These are phyloP conservation scores for Pseudomyrmex cubaensis DNA, from an alignment of 1,140 invertebrate genomes.

Conservation along the genomic window DNA sequence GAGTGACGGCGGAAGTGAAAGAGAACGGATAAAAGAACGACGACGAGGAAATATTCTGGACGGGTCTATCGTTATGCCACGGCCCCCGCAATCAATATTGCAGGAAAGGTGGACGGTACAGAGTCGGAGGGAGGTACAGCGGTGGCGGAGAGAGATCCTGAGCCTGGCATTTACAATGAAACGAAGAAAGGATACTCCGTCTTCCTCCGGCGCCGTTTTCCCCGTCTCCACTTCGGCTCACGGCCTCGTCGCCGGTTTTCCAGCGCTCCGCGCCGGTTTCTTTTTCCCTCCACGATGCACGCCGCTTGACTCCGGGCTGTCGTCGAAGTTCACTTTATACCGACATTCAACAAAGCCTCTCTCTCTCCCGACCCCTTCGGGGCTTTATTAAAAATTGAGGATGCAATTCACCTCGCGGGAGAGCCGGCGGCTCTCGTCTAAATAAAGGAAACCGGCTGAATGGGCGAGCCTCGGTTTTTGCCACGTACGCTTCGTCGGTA, in stretches of 20 bases:
- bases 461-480: conserved; percentile 58
- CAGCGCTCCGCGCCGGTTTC: conserved; percentile 9
- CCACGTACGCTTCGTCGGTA: conserved; percentile 64
- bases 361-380: conserved; percentile 70
- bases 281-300: conserved; percentile 49
- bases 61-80: conserved; percentile 73
- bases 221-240: not conserved
- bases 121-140: conserved; percentile 61
- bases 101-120: conserved; percentile 72
- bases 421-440: conserved; percentile 74
- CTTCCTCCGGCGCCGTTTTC: conserved; percentile 62
- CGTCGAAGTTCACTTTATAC: conserved; percentile 81
- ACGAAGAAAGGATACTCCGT: conserved; percentile 71
- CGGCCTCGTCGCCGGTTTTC: conserved; percentile 5
- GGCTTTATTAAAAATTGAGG: conserved; percentile 83
- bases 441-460: conserved; percentile 78
- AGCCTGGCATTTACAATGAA: conserved; percentile 76
- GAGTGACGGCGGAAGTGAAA: conserved; percentile 60
- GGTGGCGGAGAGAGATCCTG: conserved; percentile 59
- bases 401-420: conserved; percentile 80
- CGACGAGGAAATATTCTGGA: conserved; percentile 71
- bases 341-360: conserved; percentile 79
- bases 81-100: conserved; percentile 75
- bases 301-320: conserved; percentile 77
- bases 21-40: conserved; percentile 39